These are phyloP conservation scores for Rhea americana DNA, from an alignment of 2,113 vertebrate species.

Conservation along the genomic window DNA sequence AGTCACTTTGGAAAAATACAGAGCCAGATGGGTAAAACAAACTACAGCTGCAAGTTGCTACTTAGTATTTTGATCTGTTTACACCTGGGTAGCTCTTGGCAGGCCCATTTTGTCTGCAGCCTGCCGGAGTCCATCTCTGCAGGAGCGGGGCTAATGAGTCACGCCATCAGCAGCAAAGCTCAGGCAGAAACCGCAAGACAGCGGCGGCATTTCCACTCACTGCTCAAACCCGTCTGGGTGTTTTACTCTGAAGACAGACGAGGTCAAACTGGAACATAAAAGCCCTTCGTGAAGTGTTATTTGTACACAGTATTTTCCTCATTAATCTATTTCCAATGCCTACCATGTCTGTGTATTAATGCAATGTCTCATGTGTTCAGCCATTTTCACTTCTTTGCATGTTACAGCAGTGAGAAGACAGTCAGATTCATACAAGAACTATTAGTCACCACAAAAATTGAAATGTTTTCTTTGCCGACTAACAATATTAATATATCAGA, in stretches of 20 bases:
- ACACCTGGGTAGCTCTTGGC: not conserved
- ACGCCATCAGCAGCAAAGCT: conserved; percentile 30
- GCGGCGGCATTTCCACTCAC: not conserved
- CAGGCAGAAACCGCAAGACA: not conserved
- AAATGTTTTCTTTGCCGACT: not conserved
- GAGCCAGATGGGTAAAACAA: not conserved
- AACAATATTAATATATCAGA: not conserved
- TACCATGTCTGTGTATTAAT: not conserved
- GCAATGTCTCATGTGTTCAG: not conserved
- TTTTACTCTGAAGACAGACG: not conserved
- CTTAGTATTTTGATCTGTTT: conserved; percentile 28
- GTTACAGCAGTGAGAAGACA: not conserved
- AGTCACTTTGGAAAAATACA: not conserved
- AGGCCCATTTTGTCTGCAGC: not conserved
- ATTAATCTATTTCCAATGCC: conserved; percentile 34
- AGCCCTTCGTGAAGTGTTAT: conserved; percentile 6
- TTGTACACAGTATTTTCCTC: conserved; percentile 12
- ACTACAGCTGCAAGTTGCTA: not conserved
- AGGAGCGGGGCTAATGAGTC: conserved; percentile 8
- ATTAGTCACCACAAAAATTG: not conserved
- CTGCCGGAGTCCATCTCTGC: not conserved
- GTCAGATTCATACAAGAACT: not conserved
- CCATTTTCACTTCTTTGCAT: not conserved
- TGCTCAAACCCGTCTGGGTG: conserved; percentile 15
- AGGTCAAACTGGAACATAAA: conserved; percentile 26